A percentile compares a stretch with the other conserved stretches of the same genome.
Evolutionary conservation across 2,113 vertebrate species (phyloP).

Genomic region (Muscicapa adusta): DNA sequence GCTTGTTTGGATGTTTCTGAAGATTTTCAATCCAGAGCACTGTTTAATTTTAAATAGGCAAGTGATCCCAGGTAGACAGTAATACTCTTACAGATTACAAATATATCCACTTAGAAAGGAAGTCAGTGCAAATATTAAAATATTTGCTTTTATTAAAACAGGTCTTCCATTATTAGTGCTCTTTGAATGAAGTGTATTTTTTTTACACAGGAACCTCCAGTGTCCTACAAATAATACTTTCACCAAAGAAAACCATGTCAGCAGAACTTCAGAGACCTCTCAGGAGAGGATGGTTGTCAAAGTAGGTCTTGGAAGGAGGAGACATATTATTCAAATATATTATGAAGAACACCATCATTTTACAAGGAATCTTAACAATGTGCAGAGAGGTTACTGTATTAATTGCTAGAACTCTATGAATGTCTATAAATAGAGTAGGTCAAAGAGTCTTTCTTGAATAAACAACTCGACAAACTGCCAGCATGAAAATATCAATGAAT

Average conservation of each 20-base stretch:
- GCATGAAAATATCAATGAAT: background rate
- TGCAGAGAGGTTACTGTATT: background rate
- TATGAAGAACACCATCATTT: background rate
- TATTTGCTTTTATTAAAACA: background rate
- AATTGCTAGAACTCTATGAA: background rate
- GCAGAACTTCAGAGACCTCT: background rate
- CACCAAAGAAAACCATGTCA: background rate
- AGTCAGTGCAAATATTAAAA: background rate
- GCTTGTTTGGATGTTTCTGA: background rate
- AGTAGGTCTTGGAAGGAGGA: background rate
- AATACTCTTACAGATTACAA: background rate
- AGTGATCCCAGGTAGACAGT: background rate
- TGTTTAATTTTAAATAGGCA: background rate
- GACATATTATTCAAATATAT: background rate
- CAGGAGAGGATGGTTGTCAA: background rate
- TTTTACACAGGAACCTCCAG: background rate
- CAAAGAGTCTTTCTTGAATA: background rate
- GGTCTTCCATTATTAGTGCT: background rate
- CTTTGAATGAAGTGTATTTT: background rate
- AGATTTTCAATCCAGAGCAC: background rate
- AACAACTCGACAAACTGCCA: background rate
- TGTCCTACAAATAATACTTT: background rate
- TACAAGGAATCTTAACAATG: background rate
- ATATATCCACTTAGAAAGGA: background rate
- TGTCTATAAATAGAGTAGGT: background rate